These are phyloP conservation scores for Gymnoscelis rufifasciata DNA, from an alignment of 2,888 invertebrate genomes.

Conservation along the genomic window DNA sequence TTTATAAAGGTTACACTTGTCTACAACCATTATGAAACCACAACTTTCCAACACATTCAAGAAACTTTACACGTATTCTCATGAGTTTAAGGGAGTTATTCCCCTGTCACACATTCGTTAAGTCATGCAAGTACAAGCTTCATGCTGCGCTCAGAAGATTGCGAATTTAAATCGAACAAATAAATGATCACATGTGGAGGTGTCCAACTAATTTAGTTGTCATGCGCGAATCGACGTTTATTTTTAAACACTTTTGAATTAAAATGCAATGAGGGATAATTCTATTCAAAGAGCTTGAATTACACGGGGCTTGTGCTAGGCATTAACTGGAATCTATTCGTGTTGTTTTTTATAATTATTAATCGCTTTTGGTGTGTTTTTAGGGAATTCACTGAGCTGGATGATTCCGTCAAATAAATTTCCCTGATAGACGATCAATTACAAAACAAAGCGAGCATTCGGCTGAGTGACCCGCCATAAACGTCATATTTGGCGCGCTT, in stretches of 20 bases:
- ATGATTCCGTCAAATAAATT: conserved; percentile 37
- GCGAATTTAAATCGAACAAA: conserved; percentile 46
- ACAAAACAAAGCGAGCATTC: conserved; percentile 27
- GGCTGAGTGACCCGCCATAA: conserved; percentile 33
- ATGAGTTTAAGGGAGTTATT: conserved; percentile 19
- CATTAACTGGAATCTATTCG: background rate
- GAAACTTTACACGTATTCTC: conserved; percentile 8
- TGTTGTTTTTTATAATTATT: background rate
- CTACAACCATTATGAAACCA: conserved; percentile 4
- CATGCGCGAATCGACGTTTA: conserved; percentile 30
- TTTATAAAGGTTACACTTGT: conserved; percentile 12
- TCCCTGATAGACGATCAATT: conserved; percentile 31
- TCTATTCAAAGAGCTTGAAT: conserved; percentile 15
- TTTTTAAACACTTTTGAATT: conserved; percentile 32
- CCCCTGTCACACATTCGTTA: background rate
- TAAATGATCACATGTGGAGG: conserved; percentile 38
- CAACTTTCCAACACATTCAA: background rate
- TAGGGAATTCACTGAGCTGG: conserved; percentile 7
- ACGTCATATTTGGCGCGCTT: conserved; percentile 41
- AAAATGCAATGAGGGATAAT: conserved; percentile 21
- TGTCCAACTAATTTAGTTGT: conserved; percentile 50
- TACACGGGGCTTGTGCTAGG: background rate
- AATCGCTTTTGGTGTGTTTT: background rate
- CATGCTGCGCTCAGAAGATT: conserved; percentile 46
- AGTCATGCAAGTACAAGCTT: conserved; percentile 24